phyloP scores from a whole-genome alignment of 2,113 vertebrate species.

The Triplophysa tibetana region DNA sequence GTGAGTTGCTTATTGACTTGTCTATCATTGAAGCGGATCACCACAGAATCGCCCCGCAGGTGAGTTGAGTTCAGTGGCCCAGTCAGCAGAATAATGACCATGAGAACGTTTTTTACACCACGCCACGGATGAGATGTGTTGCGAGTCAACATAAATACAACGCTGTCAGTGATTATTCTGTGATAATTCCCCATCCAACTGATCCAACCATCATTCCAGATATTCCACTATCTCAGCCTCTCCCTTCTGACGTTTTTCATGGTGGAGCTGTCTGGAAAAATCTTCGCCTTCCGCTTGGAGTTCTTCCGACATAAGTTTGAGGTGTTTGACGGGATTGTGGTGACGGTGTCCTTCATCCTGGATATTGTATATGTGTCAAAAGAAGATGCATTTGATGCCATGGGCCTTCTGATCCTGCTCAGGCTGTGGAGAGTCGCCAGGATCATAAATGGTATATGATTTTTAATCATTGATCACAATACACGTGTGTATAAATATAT shows the following conservation, averaged over 20 bases:
- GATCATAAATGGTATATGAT: slow-evolving; percentile 88
- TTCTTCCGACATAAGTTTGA: slow-evolving; percentile 97
- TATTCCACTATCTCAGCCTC: slow-evolving; percentile 91
- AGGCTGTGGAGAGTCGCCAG: slow-evolving; percentile 94
- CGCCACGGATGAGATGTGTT: neutral
- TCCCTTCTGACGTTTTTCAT: slow-evolving; percentile 87
- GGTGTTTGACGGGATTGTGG: slow-evolving; percentile 85
- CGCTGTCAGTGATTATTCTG: neutral
- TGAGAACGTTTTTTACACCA: neutral
- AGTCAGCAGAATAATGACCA: neutral
- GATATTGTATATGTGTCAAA: slow-evolving; percentile 83
- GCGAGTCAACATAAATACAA: neutral
- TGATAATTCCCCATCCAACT: neutral
- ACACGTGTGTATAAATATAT: neutral
- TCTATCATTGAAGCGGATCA: slow-evolving; percentile 78
- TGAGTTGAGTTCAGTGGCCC: slow-evolving; percentile 56
- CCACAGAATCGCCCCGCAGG: slow-evolving; percentile 76
- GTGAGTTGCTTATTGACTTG: slow-evolving; percentile 88
- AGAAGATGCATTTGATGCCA: slow-evolving; percentile 83
- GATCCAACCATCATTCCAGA: slow-evolving; percentile 64
- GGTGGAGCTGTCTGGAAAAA: slow-evolving; percentile 85
- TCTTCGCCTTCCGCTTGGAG: slow-evolving; percentile 84
- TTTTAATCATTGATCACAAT: neutral
- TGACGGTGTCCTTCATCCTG: slow-evolving; percentile 86
- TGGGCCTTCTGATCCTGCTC: slow-evolving; percentile 89